A percentile compares a stretch with the other conserved stretches of the same genome.
Evolutionary conservation across 2,113 vertebrate species (phyloP).

Genomic region (Lamprologus speciosus): DNA sequence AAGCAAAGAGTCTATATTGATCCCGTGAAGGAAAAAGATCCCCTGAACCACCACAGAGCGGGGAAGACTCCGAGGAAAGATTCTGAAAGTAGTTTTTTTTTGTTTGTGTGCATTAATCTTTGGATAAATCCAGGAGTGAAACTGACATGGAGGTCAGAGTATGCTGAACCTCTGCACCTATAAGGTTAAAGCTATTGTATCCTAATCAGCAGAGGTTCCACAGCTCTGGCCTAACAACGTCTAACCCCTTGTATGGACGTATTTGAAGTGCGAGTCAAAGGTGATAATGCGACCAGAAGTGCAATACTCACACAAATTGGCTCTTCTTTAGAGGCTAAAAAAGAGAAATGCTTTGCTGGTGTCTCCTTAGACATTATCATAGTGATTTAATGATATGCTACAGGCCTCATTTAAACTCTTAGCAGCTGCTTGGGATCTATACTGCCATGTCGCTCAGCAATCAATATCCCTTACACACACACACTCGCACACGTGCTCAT

Average conservation of each 20-base stretch:
- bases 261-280: neutral
- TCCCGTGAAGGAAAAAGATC: neutral
- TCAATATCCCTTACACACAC: slow-evolving; percentile 53
- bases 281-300: neutral
- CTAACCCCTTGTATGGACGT: neutral
- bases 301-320: neutral
- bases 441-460: slow-evolving; percentile 42
- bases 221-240: neutral
- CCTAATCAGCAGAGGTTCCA: neutral
- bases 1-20: neutral
- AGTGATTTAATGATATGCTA: slow-evolving; percentile 42
- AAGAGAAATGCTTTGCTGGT: neutral
- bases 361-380: slow-evolving; percentile 1
- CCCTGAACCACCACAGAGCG: neutral
- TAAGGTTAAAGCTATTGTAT: neutral
- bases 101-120: neutral
- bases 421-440: slow-evolving; percentile 63
- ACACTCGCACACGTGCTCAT: slow-evolving; percentile 6
- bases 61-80: neutral
- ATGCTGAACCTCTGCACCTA: neutral
- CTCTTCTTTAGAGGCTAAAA: neutral
- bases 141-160: neutral
- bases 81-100: neutral
- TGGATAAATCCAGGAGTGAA: neutral
- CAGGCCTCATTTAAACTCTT: slow-evolving; percentile 51